Evolutionary conservation across 2,888 invertebrate species (phyloP), one percentile per base, ranked within the genome.

Genomic region (Papilio gigon): DNA sequence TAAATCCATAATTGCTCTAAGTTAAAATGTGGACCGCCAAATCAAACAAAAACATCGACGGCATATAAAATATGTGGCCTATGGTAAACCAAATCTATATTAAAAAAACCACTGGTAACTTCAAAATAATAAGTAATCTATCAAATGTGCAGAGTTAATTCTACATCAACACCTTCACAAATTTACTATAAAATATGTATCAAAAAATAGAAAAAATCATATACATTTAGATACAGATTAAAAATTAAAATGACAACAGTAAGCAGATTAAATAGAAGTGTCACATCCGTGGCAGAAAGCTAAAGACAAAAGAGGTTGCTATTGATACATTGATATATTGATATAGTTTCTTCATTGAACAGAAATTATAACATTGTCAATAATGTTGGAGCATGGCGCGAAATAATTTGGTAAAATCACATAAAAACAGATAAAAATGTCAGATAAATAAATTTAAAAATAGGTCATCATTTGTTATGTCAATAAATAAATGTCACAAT

Each of bases 401-500:
- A n/a, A n/a, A n/a, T n/a, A n/a, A n/a, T n/a, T n/a, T n/a, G n/a
- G n/a, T n/a, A n/a, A n/a, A n/a, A n/a, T n/a, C n/a, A n/a, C n/a
- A 1, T 9, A 53, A 53, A 27, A 2, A 14, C 27, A 5, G 8
- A 4, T 1, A 50, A 5, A 37, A 6, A 37, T 9, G 35, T 37
- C 35, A 37, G 11, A n/a, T 22, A 22, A 47, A 4, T 25, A 44
- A 22, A 25, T n/a, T n/a, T n/a, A 47, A 12, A 27, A 22, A 11
- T 14, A 27, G 20, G n/a, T n/a, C n/a, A n/a, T n/a, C n/a, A n/a
- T n/a, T 20, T 47, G 25, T 8, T 20, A 25, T 50, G 27, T 27
- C 53, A 30, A 53, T 53, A n/a, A 53, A 53, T 22, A 27, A 30
- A 25, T 42, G 27, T 50, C n/a, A 17, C 9, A 53, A 53, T 14